These are phyloP conservation scores for Ophion obscuratus DNA, from an alignment of 2,888 invertebrate genomes.

Conservation along the genomic window DNA sequence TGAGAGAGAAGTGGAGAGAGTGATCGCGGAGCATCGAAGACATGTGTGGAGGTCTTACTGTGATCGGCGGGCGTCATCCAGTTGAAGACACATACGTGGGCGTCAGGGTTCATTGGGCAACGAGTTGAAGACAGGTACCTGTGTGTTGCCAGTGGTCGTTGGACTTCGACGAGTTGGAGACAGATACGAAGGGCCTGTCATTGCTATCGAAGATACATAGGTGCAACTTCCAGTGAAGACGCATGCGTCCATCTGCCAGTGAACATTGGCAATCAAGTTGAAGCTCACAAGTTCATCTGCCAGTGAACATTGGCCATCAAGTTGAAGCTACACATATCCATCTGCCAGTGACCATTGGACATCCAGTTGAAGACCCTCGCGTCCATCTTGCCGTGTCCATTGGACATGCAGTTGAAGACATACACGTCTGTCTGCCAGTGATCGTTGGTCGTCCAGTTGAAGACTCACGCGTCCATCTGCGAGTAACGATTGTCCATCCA, in stretches of 20 bases:
- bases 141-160: background rate
- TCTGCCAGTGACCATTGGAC: no score
- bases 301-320: no score
- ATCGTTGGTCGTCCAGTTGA: no score
- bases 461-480: no score
- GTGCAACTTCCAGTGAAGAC: no score
- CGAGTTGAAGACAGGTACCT: background rate
- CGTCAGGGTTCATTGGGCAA: background rate
- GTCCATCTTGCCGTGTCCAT: no score
- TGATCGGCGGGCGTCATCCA: background rate
- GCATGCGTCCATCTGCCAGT: background rate
- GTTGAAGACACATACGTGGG: background rate
- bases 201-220: no score
- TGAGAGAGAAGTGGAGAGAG: background rate
- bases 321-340: no score
- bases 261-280: background rate
- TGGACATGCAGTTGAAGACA: no score
- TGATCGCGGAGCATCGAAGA: background rate
- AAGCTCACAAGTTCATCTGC: background rate
- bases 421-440: no score
- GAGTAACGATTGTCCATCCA: background rate
- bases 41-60: background rate
- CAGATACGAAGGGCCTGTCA: background rate
- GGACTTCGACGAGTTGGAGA: background rate
- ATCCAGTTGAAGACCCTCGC: no score